Percentiles rank a stretch among this genome's conserved stretches.
These are phyloP conservation scores for Penaeus monodon DNA, from an alignment of 2,888 invertebrate species.

Conservation along the genomic window DNA sequence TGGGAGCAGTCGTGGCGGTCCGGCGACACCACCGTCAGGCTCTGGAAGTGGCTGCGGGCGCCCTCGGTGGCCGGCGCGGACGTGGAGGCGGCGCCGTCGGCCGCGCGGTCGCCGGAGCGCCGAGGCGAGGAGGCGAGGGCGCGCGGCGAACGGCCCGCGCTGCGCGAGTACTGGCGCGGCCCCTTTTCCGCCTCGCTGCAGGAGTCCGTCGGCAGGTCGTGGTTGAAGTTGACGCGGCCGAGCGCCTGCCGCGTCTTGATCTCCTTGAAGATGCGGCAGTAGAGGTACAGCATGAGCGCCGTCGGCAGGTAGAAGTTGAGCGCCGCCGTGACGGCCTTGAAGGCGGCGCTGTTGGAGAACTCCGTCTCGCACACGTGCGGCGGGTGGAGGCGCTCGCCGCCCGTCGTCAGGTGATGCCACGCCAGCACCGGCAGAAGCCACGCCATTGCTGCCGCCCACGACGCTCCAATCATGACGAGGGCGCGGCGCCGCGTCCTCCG, in stretches of 20 bases:
- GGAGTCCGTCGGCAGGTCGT: constrained; percentile 46
- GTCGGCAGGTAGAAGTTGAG: constrained; percentile 73
- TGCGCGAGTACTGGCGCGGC: neutral
- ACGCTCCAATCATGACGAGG: constrained; percentile 71
- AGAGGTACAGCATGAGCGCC: constrained; percentile 72
- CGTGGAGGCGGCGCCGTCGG: constrained; percentile 9
- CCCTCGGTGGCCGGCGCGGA: constrained; percentile 3
- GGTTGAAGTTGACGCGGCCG: constrained; percentile 54
- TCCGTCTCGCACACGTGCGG: constrained; percentile 72
- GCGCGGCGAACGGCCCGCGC: neutral
- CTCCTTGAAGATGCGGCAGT: constrained; percentile 71
- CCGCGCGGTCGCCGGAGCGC: neutral
- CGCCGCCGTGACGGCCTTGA: constrained; percentile 72
- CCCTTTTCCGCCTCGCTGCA: constrained; percentile 44
- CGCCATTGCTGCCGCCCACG: constrained; percentile 71
- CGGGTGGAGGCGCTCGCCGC: constrained; percentile 38
- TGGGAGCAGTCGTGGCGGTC: constrained; percentile 45
- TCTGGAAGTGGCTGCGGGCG: constrained; percentile 31
- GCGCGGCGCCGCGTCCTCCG: constrained; percentile 72
- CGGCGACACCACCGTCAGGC: constrained; percentile 46
- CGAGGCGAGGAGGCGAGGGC: neutral
- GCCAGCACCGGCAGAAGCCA: constrained; percentile 73
- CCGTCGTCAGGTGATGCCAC: constrained; percentile 70
- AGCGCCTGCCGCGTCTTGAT: constrained; percentile 70
- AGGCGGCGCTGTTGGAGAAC: constrained; percentile 71